These are phyloP conservation scores for Gonatopus flavifemur DNA, from an alignment of 1,140 invertebrate genomes.

Conservation along the genomic window DNA sequence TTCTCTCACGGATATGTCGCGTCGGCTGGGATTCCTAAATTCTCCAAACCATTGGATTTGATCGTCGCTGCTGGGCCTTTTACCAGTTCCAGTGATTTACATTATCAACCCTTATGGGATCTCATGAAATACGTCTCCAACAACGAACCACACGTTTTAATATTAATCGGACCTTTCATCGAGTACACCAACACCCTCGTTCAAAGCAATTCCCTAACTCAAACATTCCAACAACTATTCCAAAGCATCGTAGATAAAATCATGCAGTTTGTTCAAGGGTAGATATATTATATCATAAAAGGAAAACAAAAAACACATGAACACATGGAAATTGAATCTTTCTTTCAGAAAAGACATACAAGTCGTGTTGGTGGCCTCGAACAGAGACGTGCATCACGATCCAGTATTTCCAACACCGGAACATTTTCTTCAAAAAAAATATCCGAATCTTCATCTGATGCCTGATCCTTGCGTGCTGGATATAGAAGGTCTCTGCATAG, in stretches of 20 bases:
- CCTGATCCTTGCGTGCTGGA: constrained; percentile 81
- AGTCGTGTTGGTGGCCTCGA: constrained; percentile 74
- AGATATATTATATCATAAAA: constrained; percentile 21
- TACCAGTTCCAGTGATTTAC: constrained; percentile 72
- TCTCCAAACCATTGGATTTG: constrained; percentile 62
- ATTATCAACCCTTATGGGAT: constrained; percentile 80
- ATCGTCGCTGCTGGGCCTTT: constrained; percentile 82
- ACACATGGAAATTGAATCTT: not conserved
- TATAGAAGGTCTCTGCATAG: constrained; percentile 76
- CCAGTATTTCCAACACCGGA: constrained; percentile 82
- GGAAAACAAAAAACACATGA: not conserved
- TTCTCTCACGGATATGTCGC: constrained; percentile 56
- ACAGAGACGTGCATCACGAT: constrained; percentile 75
- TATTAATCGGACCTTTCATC: constrained; percentile 83
- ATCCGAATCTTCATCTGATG: constrained; percentile 63
- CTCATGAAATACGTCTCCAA: constrained; percentile 69
- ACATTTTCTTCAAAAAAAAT: constrained; percentile 47
- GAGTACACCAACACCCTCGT: constrained; percentile 69
- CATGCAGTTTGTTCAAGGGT: constrained; percentile 60
- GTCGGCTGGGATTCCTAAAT: constrained; percentile 27
- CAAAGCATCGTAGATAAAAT: constrained; percentile 68
- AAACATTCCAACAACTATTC: constrained; percentile 73
- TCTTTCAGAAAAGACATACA: constrained; percentile 66
- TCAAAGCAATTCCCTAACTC: constrained; percentile 56
- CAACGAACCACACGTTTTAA: constrained; percentile 75